Conservation (phyloP, 2,797 vertebrate genomes). For the Hemibagrus guttatus region DNA sequence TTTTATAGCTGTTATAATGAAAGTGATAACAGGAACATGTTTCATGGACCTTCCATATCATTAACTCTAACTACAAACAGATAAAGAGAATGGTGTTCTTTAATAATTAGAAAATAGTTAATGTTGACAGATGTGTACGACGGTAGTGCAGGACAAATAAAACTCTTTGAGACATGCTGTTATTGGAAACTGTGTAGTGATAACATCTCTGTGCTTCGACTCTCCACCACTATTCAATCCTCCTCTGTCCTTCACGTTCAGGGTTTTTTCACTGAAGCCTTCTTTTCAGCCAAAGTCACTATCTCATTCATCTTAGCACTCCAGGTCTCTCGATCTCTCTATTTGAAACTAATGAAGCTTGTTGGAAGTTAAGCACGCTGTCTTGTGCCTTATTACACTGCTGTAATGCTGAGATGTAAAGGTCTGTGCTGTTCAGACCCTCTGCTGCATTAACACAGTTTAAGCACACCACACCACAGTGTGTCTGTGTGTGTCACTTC, state of each 20-base stretch:
- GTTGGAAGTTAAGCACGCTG: conserved; percentile 22
- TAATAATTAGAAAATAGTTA: not conserved
- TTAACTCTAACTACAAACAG: not conserved
- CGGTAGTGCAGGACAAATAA: not conserved
- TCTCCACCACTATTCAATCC: not conserved
- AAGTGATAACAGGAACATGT: not conserved
- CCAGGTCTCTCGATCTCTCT: conserved; percentile 10
- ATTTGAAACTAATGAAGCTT: conserved; percentile 28
- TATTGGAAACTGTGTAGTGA: not conserved
- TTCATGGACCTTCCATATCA: not conserved
- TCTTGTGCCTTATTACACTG: conserved; percentile 33
- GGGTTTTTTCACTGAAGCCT: not conserved
- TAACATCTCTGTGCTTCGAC: not conserved
- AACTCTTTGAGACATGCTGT: not conserved
- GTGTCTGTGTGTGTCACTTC: not conserved
- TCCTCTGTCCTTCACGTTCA: not conserved
- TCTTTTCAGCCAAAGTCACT: conserved; percentile 25
- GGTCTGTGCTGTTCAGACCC: conserved; percentile 28
- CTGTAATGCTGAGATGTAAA: conserved; percentile 41
- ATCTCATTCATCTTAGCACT: conserved; percentile 44
- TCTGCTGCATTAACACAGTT: conserved; percentile 15
- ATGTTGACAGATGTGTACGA: not conserved
- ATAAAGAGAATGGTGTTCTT: not conserved
- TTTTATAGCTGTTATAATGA: not conserved
- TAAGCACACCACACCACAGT: not conserved